Percentiles rank a stretch among this genome's conserved stretches.
Evolutionary conservation across 2,113 vertebrate genomes (phyloP).

Genomic region (Actenoides hombroni): DNA sequence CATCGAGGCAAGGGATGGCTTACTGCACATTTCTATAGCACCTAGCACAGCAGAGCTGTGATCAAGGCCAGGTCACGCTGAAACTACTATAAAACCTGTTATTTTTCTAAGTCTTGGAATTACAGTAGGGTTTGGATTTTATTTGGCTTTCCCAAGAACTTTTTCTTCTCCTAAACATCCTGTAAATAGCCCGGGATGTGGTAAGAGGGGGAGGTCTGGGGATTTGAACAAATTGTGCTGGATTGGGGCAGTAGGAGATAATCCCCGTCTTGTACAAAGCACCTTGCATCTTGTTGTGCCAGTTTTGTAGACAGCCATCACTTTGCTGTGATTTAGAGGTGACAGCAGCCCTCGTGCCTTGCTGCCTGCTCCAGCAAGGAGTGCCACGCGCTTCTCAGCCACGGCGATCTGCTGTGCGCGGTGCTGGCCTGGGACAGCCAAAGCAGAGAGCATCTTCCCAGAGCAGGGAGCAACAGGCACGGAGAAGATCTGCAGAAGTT

Average conservation of each 20-base stretch:
- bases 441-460: not conserved
- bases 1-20: not conserved
- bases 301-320: not conserved
- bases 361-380: not conserved
- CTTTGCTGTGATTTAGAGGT: not conserved
- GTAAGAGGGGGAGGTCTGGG: not conserved
- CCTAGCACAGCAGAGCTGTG: not conserved
- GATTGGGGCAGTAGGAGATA: conserved; percentile 14
- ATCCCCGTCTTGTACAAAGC: not conserved
- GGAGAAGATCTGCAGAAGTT: not conserved
- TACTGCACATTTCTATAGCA: not conserved
- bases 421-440: not conserved
- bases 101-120: not conserved
- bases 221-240: not conserved
- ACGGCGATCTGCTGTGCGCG: not conserved
- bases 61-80: not conserved
- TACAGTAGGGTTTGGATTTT: not conserved
- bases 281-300: not conserved
- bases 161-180: not conserved
- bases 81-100: not conserved
- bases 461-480: not conserved
- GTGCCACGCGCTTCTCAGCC: not conserved
- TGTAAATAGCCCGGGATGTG: not conserved
- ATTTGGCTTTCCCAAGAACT: not conserved
- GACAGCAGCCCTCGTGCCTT: not conserved